A percentile compares a stretch with the other conserved stretches of the same genome.
Evolutionary conservation across 2,113 vertebrate genomes (phyloP).

Genomic region (Plecturocebus donacophilus): DNA sequence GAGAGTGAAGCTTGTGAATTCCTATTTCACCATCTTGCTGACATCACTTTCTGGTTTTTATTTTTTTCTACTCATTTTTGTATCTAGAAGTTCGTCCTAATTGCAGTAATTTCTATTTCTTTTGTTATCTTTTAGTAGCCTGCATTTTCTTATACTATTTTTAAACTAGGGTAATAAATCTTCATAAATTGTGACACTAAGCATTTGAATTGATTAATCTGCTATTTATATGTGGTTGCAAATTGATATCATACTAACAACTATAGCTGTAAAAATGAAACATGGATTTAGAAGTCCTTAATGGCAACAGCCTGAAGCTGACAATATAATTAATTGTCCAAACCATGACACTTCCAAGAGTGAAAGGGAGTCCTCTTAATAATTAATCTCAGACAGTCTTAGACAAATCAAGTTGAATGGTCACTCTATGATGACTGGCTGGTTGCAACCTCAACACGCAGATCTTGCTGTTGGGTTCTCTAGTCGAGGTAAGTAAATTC

Average conservation of each 20-base stretch:
- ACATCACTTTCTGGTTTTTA: background rate
- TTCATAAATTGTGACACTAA: background rate
- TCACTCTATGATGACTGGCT: background rate
- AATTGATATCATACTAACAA: background rate
- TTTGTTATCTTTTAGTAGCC: background rate
- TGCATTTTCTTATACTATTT: background rate
- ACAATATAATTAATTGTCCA: background rate
- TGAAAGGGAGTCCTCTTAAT: background rate
- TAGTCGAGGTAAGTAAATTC: background rate
- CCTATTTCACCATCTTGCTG: background rate
- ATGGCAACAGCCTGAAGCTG: background rate
- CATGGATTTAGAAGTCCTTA: background rate
- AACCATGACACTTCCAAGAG: background rate
- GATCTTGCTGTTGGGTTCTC: background rate
- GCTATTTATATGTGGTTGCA: background rate
- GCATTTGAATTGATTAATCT: background rate
- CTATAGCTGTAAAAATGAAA: constrained; percentile 27
- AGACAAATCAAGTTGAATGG: background rate
- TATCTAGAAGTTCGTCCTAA: background rate
- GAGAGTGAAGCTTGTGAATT: background rate
- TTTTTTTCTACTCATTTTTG: background rate
- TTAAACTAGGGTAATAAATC: background rate
- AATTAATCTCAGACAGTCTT: background rate
- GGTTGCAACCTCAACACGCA: background rate
- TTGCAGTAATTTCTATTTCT: background rate